phyloP scores from a whole-genome alignment of 1,140 invertebrate genomes.

The Anoplolepis gracilipes region DNA sequence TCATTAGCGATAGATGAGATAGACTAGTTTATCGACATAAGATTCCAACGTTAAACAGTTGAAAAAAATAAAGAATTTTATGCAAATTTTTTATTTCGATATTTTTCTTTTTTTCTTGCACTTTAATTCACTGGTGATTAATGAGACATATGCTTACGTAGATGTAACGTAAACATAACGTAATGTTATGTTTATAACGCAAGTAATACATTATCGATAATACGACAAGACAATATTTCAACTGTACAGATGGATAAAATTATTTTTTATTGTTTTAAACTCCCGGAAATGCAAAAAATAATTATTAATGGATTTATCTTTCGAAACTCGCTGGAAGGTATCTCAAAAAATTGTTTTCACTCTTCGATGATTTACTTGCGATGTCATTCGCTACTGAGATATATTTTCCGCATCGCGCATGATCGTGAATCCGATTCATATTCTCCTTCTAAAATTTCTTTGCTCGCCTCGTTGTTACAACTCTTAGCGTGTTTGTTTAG shows the following conservation, averaged over 20 bases:
- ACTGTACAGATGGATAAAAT: neutral
- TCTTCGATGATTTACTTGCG: neutral
- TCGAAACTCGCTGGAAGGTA: neutral
- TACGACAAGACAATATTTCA: neutral
- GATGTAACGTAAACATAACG: neutral
- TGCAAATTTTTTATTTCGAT: neutral
- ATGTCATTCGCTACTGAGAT: constrained; percentile 1
- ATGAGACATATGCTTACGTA: neutral
- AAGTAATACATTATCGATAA: constrained; percentile 15
- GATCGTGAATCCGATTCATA: constrained; percentile 4
- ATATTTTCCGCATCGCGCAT: neutral
- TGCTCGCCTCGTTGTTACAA: neutral
- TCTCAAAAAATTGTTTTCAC: neutral
- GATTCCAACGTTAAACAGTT: neutral
- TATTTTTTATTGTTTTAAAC: constrained; percentile 12
- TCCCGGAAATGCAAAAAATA: neutral
- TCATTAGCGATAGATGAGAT: neutral
- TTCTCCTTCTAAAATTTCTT: constrained; percentile 21
- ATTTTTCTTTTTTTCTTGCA: neutral
- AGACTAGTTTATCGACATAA: neutral
- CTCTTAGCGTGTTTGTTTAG: constrained; percentile 12
- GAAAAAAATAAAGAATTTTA: neutral
- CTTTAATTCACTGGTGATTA: neutral
- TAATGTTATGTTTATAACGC: neutral
- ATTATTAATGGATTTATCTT: neutral